Base-by-base conservation (phyloP, 92 coral and sea anemone species). In the Epizoanthus scotinus region DNA sequence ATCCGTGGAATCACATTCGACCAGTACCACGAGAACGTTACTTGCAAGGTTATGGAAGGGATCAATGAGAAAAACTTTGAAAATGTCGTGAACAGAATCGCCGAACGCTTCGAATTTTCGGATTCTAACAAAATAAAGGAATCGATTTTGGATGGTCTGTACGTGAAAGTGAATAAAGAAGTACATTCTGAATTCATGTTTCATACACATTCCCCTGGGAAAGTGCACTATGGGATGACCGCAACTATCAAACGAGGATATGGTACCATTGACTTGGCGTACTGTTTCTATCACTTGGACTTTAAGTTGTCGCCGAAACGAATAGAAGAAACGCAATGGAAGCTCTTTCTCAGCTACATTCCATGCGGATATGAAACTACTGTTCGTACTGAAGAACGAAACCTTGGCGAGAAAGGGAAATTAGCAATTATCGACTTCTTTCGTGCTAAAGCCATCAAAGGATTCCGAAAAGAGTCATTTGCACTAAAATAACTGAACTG, bases 201-300 rank as follows among this genome's bases (percentile, higher is more conserved):
- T 67, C 24, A 21, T 8, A 86, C 59, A 68, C 87, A 79, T 18
- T n/a, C 18, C 24, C 78, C 80, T 10, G 87, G 90, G 8, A n/a
- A 49, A 22, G 78, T 77, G 19, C 38, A 60, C 36, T 87, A 82
- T 69, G 90, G 81, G 5, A 78, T 60, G 64, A 29, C 59, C 38
- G 74, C 34, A 8, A 60, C 84, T 1, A 15, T 67, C 60, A 87
- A 70, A 71, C 79, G 73, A 19, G 84, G 79, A 21, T 82, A 70
- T 49, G 53, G 77, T 24, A 78, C 78, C 13, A 87, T 83, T 18
- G 84, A 87, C 47, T 50, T 87, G 69, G 90, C 90, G 6, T 87
- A 83, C 42, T 84, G 72, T 6, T 21, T 83, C 19, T 83, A 28
- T 66, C 34, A 19, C 73, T 71, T 87, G 86, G 78, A 83, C n/a